phyloP scores from a whole-genome alignment of 1,140 invertebrate genomes.

The Drosophila tropicalis region DNA sequence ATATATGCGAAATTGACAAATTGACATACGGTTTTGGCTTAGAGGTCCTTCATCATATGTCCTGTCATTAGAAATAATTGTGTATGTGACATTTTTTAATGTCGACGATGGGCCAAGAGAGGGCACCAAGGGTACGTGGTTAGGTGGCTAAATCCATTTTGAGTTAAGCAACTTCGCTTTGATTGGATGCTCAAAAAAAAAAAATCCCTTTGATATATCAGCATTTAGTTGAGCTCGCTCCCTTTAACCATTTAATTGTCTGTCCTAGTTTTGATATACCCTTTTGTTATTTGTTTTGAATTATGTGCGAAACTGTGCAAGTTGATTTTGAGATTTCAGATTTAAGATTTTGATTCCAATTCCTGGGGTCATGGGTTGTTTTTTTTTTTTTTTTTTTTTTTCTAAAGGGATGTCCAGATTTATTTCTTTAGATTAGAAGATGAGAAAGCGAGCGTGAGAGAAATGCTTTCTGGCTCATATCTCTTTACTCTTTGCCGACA shows the following conservation, averaged over 20 bases:
- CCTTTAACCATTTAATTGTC: constrained; percentile 21
- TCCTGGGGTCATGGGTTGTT: constrained; percentile 38
- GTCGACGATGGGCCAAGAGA: background rate
- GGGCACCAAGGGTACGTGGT: background rate
- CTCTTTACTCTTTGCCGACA: background rate
- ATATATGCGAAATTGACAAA: constrained; percentile 79
- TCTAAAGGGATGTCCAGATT: constrained; percentile 41
- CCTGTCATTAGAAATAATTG: constrained; percentile 78
- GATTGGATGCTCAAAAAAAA: constrained; percentile 45
- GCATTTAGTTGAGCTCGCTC: background rate
- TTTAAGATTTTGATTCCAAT: constrained; percentile 50
- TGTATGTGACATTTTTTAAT: constrained; percentile 41
- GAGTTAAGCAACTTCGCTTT: constrained; percentile 53
- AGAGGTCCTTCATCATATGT: constrained; percentile 58
- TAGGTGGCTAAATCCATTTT: constrained; percentile 15
- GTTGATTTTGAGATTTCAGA: constrained; percentile 52
- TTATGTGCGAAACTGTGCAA: constrained; percentile 62
- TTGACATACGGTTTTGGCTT: constrained; percentile 77
- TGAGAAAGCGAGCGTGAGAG: background rate
- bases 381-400: no score
- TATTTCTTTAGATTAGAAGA: constrained; percentile 49
- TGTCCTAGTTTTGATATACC: constrained; percentile 16
- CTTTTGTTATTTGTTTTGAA: constrained; percentile 50
- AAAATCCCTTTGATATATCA: constrained; percentile 53
- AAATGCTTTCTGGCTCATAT: background rate